Evolutionary conservation across 2,113 vertebrate species (phyloP).

Genomic region (Pogona vitticeps): DNA sequence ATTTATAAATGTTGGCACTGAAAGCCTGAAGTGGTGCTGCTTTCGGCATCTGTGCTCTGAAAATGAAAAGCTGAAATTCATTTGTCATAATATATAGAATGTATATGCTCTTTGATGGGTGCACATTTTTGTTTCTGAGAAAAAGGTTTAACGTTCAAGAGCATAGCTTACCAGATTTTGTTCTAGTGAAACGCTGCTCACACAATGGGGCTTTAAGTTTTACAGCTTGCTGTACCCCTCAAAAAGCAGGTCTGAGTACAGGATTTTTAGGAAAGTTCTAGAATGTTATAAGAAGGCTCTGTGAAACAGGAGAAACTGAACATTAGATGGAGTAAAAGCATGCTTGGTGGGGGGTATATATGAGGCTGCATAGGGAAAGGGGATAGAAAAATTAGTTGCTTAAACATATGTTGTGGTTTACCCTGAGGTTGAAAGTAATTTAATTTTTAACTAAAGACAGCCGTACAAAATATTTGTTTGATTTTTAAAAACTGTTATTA

Average conservation of each 20-base stretch:
- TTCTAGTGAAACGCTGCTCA: neutral
- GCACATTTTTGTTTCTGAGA: no score
- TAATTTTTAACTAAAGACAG: neutral
- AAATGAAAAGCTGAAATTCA: neutral
- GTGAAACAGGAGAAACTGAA: neutral
- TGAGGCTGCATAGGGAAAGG: neutral
- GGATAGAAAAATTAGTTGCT: neutral
- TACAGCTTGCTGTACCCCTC: neutral
- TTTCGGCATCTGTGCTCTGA: neutral
- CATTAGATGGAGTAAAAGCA: neutral
- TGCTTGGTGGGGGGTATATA: neutral
- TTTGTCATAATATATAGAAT: neutral
- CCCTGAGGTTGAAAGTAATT: neutral
- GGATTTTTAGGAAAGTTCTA: neutral
- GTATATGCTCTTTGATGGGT: neutral
- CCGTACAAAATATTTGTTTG: no score
- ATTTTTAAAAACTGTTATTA: no score
- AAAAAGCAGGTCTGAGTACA: neutral
- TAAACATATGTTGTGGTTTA: neutral
- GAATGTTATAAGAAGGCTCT: neutral
- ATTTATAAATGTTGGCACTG: accelerated
- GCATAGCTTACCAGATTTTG: no score
- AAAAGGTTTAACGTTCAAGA: no score
- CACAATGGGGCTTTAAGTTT: no score
- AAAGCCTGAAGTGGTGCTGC: accelerated